Conservation (phyloP, 2,113 vertebrate genomes). For the Vulpes vulpes region DNA sequence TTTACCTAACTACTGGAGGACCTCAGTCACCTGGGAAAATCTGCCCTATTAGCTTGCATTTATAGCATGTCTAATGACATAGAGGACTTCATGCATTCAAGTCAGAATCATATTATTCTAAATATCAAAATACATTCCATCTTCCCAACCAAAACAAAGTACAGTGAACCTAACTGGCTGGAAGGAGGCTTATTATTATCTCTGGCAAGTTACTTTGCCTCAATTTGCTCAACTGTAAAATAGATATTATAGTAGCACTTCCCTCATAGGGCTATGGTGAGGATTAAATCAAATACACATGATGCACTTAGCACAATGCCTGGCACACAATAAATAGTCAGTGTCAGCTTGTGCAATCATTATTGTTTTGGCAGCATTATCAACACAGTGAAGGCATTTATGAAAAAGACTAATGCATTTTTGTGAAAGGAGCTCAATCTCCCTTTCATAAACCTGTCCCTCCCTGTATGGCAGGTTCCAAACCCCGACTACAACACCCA, state of each 20-base stretch:
- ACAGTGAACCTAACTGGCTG: background rate
- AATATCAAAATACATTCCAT: background rate
- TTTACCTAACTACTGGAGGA: background rate
- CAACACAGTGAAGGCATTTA: background rate
- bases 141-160: slow-evolving; percentile 23
- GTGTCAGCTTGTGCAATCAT: background rate
- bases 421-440: background rate
- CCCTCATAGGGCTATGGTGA: background rate
- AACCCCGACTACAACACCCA: background rate
- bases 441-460: background rate
- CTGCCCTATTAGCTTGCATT: background rate
- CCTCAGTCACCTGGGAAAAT: background rate
- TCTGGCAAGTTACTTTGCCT: background rate
- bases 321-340: background rate
- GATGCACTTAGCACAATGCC: background rate
- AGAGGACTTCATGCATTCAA: slow-evolving; percentile 11
- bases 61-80: background rate
- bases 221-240: background rate
- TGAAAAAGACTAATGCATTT: background rate
- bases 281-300: background rate
- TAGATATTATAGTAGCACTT: background rate
- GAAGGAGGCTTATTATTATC: background rate
- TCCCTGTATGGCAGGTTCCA: background rate
- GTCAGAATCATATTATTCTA: background rate
- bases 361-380: background rate